Evolutionary conservation across 2,888 invertebrate genomes (phyloP).

Genomic region (Drosophila greeni): DNA sequence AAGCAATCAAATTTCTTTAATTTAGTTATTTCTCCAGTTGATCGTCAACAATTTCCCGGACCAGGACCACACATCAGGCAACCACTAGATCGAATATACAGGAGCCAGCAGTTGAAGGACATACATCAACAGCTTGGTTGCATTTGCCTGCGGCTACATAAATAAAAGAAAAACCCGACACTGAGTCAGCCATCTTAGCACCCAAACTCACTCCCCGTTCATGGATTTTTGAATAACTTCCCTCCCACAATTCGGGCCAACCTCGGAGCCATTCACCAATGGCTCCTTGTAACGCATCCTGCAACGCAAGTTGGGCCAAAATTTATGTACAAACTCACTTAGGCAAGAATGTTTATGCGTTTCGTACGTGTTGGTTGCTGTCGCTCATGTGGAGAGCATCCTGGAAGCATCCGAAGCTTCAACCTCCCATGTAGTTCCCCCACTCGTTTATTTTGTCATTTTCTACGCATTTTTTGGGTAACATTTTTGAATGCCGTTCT

Average conservation of each 20-base stretch:
- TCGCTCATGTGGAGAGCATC: slow-evolving; percentile 58
- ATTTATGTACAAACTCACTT: slow-evolving; percentile 77
- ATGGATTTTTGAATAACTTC: slow-evolving; percentile 45
- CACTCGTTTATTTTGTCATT: slow-evolving; percentile 66
- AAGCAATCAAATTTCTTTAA: too few relatives aligned
- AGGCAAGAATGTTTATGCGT: slow-evolving; percentile 77
- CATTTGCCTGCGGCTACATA: slow-evolving; percentile 39
- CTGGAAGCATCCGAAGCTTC: not conserved
- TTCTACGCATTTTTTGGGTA: slow-evolving; percentile 40
- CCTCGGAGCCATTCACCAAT: slow-evolving; percentile 11
- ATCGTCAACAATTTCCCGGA: not conserved
- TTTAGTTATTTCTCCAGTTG: not conserved
- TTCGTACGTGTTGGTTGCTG: slow-evolving; percentile 73
- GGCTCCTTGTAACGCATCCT: slow-evolving; percentile 41
- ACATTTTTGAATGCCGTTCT: slow-evolving; percentile 53
- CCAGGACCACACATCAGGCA: not conserved
- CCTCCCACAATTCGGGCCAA: slow-evolving; percentile 1
- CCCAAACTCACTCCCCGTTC: slow-evolving; percentile 33
- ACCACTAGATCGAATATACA: not conserved
- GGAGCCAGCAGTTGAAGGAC: not conserved
- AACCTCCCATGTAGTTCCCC: slow-evolving; percentile 18
- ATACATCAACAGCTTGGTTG: slow-evolving; percentile 15
- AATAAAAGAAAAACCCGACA: slow-evolving; percentile 41
- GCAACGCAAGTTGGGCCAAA: slow-evolving; percentile 68
- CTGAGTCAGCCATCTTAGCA: slow-evolving; percentile 26